Conservation (phyloP, 2,797 vertebrate species). For the Helicolenus hilgendorfi region DNA sequence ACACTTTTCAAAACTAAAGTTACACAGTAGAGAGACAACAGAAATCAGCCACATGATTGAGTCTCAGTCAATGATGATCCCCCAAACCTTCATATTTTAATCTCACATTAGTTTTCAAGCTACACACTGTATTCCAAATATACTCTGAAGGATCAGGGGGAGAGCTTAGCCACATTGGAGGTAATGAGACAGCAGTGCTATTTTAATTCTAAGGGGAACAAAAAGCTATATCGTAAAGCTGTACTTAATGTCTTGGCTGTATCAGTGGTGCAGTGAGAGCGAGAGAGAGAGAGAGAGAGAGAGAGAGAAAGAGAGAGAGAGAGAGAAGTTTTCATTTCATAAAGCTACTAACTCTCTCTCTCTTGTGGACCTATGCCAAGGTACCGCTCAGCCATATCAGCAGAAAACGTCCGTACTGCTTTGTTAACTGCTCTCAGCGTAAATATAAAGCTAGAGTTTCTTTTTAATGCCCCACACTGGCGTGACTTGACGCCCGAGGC, state of each 20-base stretch:
- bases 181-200: background rate
- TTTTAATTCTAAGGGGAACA: background rate
- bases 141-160: background rate
- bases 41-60: background rate
- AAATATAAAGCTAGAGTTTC: conserved; percentile 33
- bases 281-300: too few relatives aligned
- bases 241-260: conserved; percentile 25
- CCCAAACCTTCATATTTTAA: background rate
- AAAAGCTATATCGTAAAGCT: conserved; percentile 7
- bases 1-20: background rate
- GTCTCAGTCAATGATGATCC: background rate
- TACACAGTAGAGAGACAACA: background rate
- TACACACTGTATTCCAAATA: background rate
- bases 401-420: conserved; percentile 15
- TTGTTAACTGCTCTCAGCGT: conserved; percentile 29
- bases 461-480: conserved; percentile 17
- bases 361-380: conserved; percentile 22
- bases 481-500: conserved; percentile 13
- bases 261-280: background rate
- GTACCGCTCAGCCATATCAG: conserved; percentile 7
- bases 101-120: conserved; percentile 5
- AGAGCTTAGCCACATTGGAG: background rate
- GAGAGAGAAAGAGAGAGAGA: background rate
- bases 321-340: conserved; percentile 17
- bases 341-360: conserved; percentile 10